phyloP scores from a whole-genome alignment of 2,797 vertebrate species.

The Artibeus jamaicensis region DNA sequence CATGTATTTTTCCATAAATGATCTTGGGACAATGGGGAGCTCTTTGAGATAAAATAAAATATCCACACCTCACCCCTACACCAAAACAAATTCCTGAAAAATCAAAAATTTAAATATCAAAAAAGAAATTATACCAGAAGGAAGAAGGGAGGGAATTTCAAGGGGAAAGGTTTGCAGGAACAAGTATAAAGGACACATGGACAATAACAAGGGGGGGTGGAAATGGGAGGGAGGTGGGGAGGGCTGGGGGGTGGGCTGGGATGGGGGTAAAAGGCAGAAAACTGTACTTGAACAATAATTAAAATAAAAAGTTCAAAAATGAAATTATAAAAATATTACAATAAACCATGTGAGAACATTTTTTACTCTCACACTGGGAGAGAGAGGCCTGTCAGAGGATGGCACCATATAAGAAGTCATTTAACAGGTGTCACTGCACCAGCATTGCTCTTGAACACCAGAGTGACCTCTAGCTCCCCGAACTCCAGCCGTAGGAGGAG shows the following conservation, averaged over 20 bases:
- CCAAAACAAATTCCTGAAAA: not conserved
- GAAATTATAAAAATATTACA: not conserved
- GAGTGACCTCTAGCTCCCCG: not conserved
- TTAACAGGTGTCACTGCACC: not conserved
- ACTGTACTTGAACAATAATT: too few species aligned
- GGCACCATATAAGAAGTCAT: not conserved
- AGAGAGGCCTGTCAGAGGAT: not conserved
- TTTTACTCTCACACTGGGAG: not conserved
- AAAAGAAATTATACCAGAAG: not conserved
- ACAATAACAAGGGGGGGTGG: too few species aligned
- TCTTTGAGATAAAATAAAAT: constrained; percentile 2
- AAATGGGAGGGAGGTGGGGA: too few species aligned
- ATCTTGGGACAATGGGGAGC: not conserved
- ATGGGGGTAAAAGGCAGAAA: too few species aligned
- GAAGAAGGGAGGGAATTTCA: too few species aligned
- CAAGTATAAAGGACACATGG: too few species aligned
- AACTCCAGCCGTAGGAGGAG: not conserved
- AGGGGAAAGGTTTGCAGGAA: too few species aligned
- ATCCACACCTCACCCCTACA: not conserved
- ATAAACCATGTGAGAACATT: not conserved
- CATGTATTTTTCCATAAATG: not conserved
- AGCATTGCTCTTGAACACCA: not conserved
- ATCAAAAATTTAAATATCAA: not conserved
- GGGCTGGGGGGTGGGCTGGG: too few species aligned
- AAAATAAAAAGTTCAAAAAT: too few species aligned